Evolutionary conservation across 2,888 invertebrate species (phyloP).

Genomic region (Nebria brevicollis): DNA sequence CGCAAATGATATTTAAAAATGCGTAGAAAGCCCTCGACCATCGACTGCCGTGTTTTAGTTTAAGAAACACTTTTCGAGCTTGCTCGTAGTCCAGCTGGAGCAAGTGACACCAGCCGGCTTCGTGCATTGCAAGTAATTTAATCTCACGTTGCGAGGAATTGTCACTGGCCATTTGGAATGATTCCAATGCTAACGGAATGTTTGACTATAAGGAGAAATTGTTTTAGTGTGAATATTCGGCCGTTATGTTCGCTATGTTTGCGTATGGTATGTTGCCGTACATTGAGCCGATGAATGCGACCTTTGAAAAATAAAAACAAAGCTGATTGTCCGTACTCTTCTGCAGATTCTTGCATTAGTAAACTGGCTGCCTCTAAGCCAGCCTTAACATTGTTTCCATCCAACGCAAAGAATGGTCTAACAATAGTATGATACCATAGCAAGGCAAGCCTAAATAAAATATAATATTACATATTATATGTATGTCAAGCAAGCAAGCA

Average conservation of each 20-base stretch:
- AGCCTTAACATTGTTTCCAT: slow-evolving; percentile 69
- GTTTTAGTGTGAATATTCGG: neutral
- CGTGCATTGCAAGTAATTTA: slow-evolving; percentile 68
- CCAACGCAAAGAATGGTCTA: slow-evolving; percentile 73
- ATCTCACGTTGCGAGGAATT: slow-evolving; percentile 72
- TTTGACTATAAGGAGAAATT: slow-evolving; percentile 65
- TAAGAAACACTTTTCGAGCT: slow-evolving; percentile 65
- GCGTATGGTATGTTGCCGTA: slow-evolving; percentile 54
- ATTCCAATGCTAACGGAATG: slow-evolving; percentile 67
- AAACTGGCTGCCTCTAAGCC: slow-evolving; percentile 67
- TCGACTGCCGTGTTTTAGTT: slow-evolving; percentile 69
- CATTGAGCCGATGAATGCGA: slow-evolving; percentile 70
- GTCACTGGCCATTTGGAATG: slow-evolving; percentile 69
- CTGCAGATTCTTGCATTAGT: slow-evolving; percentile 66
- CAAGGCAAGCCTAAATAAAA: slow-evolving; percentile 63
- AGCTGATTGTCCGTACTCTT: slow-evolving; percentile 70
- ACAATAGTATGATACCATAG: slow-evolving; percentile 78
- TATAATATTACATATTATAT: neutral
- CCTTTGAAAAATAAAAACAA: slow-evolving; percentile 75
- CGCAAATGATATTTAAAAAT: slow-evolving; percentile 67
- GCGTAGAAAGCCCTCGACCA: slow-evolving; percentile 76
- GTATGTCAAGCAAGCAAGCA: too few relatives aligned
- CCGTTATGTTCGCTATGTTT: too few relatives aligned
- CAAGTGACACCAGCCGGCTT: slow-evolving; percentile 75
- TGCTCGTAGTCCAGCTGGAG: slow-evolving; percentile 69